A percentile compares a stretch with the other conserved stretches of the same genome.
These are phyloP conservation scores for Babyrousa celebensis DNA, from an alignment of 2,797 vertebrate genomes.

Conservation along the genomic window DNA sequence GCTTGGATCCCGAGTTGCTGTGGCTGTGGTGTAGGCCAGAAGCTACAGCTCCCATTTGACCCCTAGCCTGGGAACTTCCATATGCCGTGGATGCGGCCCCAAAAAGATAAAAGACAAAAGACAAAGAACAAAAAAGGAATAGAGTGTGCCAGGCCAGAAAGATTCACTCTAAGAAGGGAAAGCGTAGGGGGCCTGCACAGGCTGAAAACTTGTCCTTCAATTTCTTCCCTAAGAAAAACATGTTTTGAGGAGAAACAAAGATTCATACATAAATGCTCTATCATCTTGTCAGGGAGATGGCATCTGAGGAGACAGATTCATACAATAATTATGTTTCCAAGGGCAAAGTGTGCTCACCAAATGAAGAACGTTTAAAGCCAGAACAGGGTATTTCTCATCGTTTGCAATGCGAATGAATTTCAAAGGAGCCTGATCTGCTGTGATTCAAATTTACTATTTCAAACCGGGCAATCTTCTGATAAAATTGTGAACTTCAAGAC, in stretches of 20 bases:
- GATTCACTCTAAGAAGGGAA: slow-evolving; percentile 36
- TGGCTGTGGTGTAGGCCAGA: too few relatives aligned
- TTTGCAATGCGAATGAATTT: neutral
- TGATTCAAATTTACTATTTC: slow-evolving; percentile 24
- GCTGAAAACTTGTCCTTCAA: neutral
- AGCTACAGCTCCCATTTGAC: too few relatives aligned
- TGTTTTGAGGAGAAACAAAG: neutral
- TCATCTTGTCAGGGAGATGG: neutral
- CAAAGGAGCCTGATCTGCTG: neutral
- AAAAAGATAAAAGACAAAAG: too few relatives aligned
- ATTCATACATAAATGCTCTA: neutral
- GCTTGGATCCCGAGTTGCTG: too few relatives aligned
- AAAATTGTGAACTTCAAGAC: slow-evolving; percentile 63
- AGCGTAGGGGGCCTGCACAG: neutral
- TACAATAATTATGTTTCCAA: neutral
- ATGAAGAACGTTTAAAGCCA: neutral
- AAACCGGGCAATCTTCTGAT: slow-evolving; percentile 3
- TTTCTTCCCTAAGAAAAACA: slow-evolving; percentile 50
- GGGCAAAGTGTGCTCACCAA: neutral
- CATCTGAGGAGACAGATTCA: neutral
- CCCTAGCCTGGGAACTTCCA: too few relatives aligned
- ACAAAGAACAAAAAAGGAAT: neutral
- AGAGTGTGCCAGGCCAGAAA: neutral
- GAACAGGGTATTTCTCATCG: neutral
- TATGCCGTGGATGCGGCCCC: too few relatives aligned